These are phyloP conservation scores for Hylaea fasciaria DNA, from an alignment of 2,888 invertebrate species.

Conservation along the genomic window DNA sequence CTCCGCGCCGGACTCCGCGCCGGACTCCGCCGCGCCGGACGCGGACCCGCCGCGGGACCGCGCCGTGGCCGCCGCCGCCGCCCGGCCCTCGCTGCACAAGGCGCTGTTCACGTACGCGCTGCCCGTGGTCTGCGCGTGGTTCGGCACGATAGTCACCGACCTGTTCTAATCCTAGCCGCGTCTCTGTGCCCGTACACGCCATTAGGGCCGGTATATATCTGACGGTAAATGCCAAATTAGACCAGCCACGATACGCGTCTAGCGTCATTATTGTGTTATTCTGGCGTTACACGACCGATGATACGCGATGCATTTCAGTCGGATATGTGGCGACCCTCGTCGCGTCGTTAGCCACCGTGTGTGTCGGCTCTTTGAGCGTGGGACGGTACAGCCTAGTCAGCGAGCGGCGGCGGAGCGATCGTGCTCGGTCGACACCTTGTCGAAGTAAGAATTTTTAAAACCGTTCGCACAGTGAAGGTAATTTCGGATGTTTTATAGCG, in stretches of 20 bases:
- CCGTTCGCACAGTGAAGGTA: background rate
- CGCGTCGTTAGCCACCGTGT: too few relatives aligned
- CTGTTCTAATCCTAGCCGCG: constrained; percentile 86
- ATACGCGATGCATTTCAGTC: too few relatives aligned
- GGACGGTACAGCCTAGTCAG: constrained; percentile 71
- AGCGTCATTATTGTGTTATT: too few relatives aligned
- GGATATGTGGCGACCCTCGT: too few relatives aligned
- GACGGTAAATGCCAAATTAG: too few relatives aligned
- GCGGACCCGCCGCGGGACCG: too few relatives aligned
- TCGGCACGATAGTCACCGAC: constrained; percentile 92
- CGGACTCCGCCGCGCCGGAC: constrained; percentile 58
- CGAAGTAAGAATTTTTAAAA: background rate
- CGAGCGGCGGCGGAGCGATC: constrained; percentile 44
- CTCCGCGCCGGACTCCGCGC: constrained; percentile 9
- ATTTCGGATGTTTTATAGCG: constrained; percentile 1
- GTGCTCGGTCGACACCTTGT: constrained; percentile 34
- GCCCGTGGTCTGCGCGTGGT: constrained; percentile 94
- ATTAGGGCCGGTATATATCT: too few relatives aligned
- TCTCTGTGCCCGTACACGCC: too few relatives aligned
- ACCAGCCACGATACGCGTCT: too few relatives aligned
- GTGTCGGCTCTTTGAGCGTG: constrained; percentile 22
- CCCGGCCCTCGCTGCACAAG: constrained; percentile 82
- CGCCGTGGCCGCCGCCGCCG: constrained; percentile 71
- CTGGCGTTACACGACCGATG: too few relatives aligned
- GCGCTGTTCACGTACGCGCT: constrained; percentile 90